A percentile compares a stretch with the other conserved stretches of the same genome.
These are phyloP conservation scores for Heloderma charlesbogerti DNA, from an alignment of 2,113 vertebrate species.

Conservation along the genomic window DNA sequence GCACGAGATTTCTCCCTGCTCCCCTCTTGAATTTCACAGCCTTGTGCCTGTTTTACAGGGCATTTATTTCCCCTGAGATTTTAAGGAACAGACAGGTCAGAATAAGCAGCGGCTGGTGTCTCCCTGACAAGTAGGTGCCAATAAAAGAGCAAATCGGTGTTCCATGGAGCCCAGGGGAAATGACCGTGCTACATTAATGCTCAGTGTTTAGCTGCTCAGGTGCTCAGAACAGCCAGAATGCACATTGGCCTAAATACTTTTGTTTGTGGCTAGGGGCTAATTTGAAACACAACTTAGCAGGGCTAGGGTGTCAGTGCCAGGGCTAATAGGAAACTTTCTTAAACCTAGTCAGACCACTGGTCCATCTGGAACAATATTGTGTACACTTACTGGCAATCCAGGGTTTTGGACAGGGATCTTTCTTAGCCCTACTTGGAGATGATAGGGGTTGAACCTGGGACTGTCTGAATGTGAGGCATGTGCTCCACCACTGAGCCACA, in stretches of 20 bases:
- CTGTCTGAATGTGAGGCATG: too few species aligned
- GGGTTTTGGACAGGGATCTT: background rate
- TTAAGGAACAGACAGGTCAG: conserved; percentile 62
- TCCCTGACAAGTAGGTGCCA: conserved; percentile 67
- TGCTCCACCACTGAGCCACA: background rate
- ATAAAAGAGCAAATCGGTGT: conserved; percentile 58
- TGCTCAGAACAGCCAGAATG: conserved; percentile 32
- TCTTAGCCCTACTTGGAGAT: background rate
- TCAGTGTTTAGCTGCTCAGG: background rate
- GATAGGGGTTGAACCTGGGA: too few species aligned
- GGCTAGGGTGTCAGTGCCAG: background rate
- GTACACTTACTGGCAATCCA: background rate
- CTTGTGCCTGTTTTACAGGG: conserved; percentile 56
- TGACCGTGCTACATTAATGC: conserved; percentile 51
- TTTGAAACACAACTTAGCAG: background rate
- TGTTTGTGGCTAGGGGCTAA: conserved; percentile 7
- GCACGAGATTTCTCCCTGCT: conserved; percentile 45
- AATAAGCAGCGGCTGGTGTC: conserved; percentile 54
- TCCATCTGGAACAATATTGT: background rate
- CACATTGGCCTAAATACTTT: conserved; percentile 41
- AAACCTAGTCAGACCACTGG: background rate
- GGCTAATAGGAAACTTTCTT: background rate
- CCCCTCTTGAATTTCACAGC: conserved; percentile 12
- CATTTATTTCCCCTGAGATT: conserved; percentile 56
- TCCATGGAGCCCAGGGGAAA: conserved; percentile 42